These are phyloP conservation scores for Eupithecia inturbata DNA, from an alignment of 2,888 invertebrate genomes.

Conservation along the genomic window DNA sequence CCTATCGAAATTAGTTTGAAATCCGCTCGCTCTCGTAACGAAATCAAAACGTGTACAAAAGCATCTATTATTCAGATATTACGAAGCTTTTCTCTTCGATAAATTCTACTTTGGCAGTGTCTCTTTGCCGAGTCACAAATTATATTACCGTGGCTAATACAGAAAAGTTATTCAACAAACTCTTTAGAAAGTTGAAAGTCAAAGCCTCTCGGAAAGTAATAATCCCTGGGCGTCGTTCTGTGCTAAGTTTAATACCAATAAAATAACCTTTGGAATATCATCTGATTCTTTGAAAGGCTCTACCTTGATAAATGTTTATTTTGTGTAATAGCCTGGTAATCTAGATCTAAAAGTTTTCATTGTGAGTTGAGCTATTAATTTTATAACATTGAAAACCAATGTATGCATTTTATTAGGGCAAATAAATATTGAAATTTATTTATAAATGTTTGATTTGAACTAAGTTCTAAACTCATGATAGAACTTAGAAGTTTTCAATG, in stretches of 20 bases:
- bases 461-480: background rate
- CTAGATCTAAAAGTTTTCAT: background rate
- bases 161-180: slow-evolving; percentile 73
- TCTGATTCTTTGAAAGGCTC: slow-evolving; percentile 33
- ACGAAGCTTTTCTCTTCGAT: slow-evolving; percentile 40
- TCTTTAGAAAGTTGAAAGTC: slow-evolving; percentile 71
- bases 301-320: slow-evolving; percentile 29
- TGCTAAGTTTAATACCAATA: slow-evolving; percentile 62
- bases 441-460: background rate
- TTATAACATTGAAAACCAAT: background rate
- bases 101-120: slow-evolving; percentile 51
- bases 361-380: background rate
- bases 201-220: slow-evolving; percentile 66
- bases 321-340: slow-evolving; percentile 2
- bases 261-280: slow-evolving; percentile 53
- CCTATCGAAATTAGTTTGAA: slow-evolving; percentile 1
- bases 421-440: background rate
- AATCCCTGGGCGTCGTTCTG: slow-evolving; percentile 63
- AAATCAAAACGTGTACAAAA: slow-evolving; percentile 22
- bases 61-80: slow-evolving; percentile 38
- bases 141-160: slow-evolving; percentile 67
- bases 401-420: background rate
- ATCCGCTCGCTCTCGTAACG: slow-evolving; percentile 7
- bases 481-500: slow-evolving; percentile 46
- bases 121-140: slow-evolving; percentile 61